These are phyloP conservation scores for Copidosoma aretas DNA, from an alignment of 2,888 invertebrate genomes.

Conservation along the genomic window DNA sequence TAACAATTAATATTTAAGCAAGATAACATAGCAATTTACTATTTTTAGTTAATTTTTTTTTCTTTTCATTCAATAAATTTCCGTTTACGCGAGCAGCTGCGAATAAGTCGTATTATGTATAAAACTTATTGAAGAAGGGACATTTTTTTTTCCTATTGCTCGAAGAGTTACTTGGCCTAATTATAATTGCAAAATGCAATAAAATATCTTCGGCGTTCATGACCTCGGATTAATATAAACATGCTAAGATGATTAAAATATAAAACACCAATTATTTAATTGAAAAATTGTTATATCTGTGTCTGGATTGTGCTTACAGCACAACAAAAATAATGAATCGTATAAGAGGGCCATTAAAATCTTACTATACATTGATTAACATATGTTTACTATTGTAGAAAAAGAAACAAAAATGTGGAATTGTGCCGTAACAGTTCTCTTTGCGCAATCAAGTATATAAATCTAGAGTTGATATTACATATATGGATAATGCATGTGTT, in stretches of 20 bases:
- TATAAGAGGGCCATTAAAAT: constrained; percentile 38
- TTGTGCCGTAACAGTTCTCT: constrained; percentile 33
- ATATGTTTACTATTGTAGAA: constrained; percentile 40
- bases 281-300: constrained; percentile 38
- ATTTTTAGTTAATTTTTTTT: constrained; percentile 33
- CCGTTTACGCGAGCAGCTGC: constrained; percentile 51
- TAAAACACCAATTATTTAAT: constrained; percentile 8
- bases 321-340: constrained; percentile 38
- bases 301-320: constrained; percentile 41
- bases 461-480: constrained; percentile 40
- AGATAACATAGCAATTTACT: constrained; percentile 56
- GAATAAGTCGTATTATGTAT: constrained; percentile 10
- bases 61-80: constrained; percentile 9
- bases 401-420: constrained; percentile 27
- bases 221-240: constrained; percentile 6
- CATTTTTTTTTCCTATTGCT: constrained; percentile 40
- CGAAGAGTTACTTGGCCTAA: constrained; percentile 41
- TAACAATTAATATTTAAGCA: constrained; percentile 62
- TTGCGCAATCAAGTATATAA: constrained; percentile 33
- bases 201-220: constrained; percentile 35
- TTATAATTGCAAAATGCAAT: constrained; percentile 42
- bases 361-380: constrained; percentile 41
- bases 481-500: constrained; percentile 38
- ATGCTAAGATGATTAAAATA: constrained; percentile 18
- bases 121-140: constrained; percentile 1